These are phyloP conservation scores for Eumaeus atala DNA, from an alignment of 1,140 invertebrate species.

Conservation along the genomic window DNA sequence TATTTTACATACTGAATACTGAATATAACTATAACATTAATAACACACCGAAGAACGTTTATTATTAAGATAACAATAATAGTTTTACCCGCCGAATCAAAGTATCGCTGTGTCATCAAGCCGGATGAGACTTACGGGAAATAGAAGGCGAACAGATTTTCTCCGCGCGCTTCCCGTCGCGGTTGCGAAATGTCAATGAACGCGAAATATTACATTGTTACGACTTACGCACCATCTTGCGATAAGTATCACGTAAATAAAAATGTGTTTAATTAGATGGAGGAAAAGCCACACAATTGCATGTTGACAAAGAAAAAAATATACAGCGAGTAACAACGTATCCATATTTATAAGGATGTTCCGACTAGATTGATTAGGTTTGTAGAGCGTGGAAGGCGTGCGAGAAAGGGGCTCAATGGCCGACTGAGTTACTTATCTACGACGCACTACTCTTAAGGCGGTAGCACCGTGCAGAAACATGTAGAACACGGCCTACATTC, in stretches of 20 bases:
- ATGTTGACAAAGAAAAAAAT: too few relatives aligned
- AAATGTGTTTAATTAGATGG: background rate
- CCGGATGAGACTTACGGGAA: conserved; percentile 27
- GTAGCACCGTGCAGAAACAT: conserved; percentile 20
- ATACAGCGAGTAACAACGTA: background rate
- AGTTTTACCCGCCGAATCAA: too few relatives aligned
- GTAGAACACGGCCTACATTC: conserved; percentile 64
- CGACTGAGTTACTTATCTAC: conserved; percentile 45
- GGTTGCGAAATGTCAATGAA: conserved; percentile 44
- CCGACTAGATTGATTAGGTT: conserved; percentile 49
- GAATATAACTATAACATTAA: too few relatives aligned
- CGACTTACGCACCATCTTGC: conserved; percentile 15
- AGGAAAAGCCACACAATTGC: too few relatives aligned
- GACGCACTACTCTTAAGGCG: conserved; percentile 34
- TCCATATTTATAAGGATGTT: conserved; percentile 48
- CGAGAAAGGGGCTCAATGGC: conserved; percentile 71
- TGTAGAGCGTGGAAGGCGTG: conserved; percentile 63
- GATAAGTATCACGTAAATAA: conserved; percentile 11
- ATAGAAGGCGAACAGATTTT: conserved; percentile 31
- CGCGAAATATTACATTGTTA: conserved; percentile 35
- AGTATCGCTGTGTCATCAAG: conserved; percentile 20
- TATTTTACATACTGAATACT: too few relatives aligned
- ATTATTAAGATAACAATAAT: too few relatives aligned
- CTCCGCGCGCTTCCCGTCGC: conserved; percentile 44
- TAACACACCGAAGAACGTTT: too few relatives aligned